Percentiles rank a stretch among this genome's conserved stretches.
These are phyloP conservation scores for Heliconius erato DNA, from an alignment of 2,888 invertebrate species.

Conservation along the genomic window DNA sequence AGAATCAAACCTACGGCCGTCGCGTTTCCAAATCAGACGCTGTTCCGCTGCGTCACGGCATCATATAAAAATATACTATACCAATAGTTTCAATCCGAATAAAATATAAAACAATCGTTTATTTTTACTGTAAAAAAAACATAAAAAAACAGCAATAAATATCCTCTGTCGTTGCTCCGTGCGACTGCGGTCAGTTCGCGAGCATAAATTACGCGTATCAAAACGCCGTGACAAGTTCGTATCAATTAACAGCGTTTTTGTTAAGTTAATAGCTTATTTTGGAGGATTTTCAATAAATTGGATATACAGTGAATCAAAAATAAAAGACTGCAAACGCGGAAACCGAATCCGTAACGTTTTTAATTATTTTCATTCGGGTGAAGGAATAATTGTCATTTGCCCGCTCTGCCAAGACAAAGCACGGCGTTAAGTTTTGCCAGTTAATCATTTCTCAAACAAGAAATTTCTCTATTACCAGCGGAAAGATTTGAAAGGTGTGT, in stretches of 20 bases:
- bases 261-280: constrained; percentile 14
- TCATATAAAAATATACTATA: neutral
- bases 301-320: neutral
- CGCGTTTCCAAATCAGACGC: neutral
- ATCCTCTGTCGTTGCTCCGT: neutral
- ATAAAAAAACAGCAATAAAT: constrained; percentile 4
- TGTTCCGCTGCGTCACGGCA: neutral
- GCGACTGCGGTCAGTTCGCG: constrained; percentile 27
- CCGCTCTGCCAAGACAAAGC: neutral
- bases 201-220: constrained; percentile 24
- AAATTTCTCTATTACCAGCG: too few relatives aligned
- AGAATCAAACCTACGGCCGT: neutral
- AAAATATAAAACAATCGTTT: neutral
- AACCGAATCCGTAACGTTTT: too few relatives aligned
- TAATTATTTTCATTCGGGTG: neutral
- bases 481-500: too few relatives aligned
- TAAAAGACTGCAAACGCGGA: neutral
- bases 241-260: constrained; percentile 9
- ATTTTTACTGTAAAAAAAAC: neutral
- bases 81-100: too few relatives aligned
- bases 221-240: constrained; percentile 17
- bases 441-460: too few relatives aligned
- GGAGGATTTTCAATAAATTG: neutral
- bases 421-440: neutral
- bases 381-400: neutral